These are phyloP conservation scores for Apamea monoglypha DNA, from an alignment of 2,888 invertebrate genomes.

Conservation along the genomic window DNA sequence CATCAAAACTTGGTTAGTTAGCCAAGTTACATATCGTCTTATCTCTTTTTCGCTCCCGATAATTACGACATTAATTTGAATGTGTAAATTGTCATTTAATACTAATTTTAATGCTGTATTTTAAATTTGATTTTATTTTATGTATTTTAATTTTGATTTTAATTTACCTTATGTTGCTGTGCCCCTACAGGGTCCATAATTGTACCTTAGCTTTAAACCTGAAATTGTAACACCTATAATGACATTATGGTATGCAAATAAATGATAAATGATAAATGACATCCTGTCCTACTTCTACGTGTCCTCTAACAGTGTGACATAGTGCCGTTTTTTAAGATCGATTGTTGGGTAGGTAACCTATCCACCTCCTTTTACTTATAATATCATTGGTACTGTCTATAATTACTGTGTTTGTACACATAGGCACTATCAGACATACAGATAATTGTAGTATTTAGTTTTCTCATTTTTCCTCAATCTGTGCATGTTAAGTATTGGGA, in stretches of 20 bases:
- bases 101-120: no score
- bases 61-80: no score
- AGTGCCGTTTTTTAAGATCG: not conserved
- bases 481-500: not conserved
- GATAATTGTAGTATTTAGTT: not conserved
- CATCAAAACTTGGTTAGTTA: not conserved
- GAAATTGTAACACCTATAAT: no score
- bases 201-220: no score
- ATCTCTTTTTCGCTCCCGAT: not conserved
- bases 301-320: no score
- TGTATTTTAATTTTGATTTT: no score
- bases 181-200: no score
- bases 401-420: not conserved
- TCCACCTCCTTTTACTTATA: not conserved
- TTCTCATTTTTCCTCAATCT: not conserved
- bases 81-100: no score
- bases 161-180: no score
- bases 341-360: not conserved
- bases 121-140: no score
- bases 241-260: no score
- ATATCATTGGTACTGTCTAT: not conserved
- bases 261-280: no score
- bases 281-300: not conserved
- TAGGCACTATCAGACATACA: not conserved
- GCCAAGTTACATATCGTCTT: not conserved